Conservation (phyloP, 2,888 invertebrate genomes). For the Platycheirus albimanus region DNA sequence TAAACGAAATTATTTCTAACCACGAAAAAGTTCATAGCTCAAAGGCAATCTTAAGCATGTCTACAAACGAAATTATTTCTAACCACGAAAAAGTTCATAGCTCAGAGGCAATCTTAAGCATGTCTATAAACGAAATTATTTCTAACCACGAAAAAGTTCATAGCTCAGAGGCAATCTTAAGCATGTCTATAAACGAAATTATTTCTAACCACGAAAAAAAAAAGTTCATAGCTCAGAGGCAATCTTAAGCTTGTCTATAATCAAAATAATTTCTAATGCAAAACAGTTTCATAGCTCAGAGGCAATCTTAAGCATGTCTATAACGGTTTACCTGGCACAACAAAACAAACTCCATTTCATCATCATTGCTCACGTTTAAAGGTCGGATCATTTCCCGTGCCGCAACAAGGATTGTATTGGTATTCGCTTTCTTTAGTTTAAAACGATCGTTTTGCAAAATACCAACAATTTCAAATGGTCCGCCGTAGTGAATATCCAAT, state of each 20-base stretch:
- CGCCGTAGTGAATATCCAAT: conserved; percentile 28
- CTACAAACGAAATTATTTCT: not conserved
- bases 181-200: not conserved
- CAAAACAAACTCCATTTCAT: not conserved
- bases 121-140: not conserved
- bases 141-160: not conserved
- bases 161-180: conserved; percentile 12
- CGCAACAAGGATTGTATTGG: conserved; percentile 9
- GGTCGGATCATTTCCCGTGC: not conserved
- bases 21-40: not conserved
- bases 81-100: not conserved
- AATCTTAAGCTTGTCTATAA: conserved; percentile 11
- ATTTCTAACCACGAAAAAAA: not conserved
- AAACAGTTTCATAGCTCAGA: not conserved
- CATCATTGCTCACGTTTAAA: not conserved
- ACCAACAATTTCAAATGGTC: conserved; percentile 43
- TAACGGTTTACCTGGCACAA: not conserved
- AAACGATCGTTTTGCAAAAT: conserved; percentile 34
- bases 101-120: not conserved
- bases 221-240: conserved; percentile 6
- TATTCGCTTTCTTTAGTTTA: conserved; percentile 24
- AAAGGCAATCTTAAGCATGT: conserved; percentile 8
- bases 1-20: not conserved
- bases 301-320: not conserved
- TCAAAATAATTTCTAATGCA: not conserved